Evolutionary conservation across 2,797 vertebrate species (phyloP).

Genomic region (Thripadectes ignobilis): DNA sequence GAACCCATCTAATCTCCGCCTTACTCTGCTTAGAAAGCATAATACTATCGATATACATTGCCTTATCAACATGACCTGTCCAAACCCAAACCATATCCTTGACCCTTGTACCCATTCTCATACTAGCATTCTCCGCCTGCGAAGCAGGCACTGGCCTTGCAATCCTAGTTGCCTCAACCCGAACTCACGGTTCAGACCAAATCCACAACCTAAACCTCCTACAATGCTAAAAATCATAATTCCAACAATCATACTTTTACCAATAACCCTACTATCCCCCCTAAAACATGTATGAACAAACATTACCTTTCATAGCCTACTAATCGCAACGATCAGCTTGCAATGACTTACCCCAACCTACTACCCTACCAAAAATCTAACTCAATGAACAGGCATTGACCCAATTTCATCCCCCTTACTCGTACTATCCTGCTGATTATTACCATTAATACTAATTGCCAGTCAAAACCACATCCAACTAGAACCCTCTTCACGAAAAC

Average conservation of each 20-base stretch:
- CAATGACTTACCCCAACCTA: fast-evolving
- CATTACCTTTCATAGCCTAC: fast-evolving
- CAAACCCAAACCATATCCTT: fast-evolving
- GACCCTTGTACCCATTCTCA: fast-evolving
- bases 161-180: fast-evolving
- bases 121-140: fast-evolving
- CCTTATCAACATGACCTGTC: fast-evolving
- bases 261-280: fast-evolving
- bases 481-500: fast-evolving
- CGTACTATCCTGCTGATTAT: fast-evolving
- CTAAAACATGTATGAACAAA: fast-evolving
- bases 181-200: fast-evolving
- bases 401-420: fast-evolving
- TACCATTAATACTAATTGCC: fast-evolving
- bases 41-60: fast-evolving
- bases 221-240: neutral
- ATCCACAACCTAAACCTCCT: fast-evolving
- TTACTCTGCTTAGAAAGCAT: fast-evolving
- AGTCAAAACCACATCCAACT: fast-evolving
- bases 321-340: fast-evolving
- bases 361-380: fast-evolving
- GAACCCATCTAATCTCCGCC: fast-evolving
- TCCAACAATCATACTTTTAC: fast-evolving
- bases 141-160: fast-evolving
- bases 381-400: fast-evolving